These are phyloP conservation scores for Apoda limacodes DNA, from an alignment of 2,888 invertebrate species.

Conservation along the genomic window DNA sequence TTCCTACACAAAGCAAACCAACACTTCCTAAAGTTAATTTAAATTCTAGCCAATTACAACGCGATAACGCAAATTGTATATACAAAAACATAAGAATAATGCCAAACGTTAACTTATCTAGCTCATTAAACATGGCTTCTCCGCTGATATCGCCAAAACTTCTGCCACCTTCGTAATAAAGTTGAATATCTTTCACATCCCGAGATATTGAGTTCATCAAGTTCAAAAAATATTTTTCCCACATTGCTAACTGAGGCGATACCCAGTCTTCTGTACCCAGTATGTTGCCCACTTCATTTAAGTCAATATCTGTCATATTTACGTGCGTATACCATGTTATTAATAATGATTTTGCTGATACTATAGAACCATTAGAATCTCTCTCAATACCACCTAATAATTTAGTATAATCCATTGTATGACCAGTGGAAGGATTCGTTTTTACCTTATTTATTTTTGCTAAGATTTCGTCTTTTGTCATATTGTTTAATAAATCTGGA, in stretches of 20 bases:
- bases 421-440: slow-evolving; percentile 74
- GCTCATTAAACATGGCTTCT: slow-evolving; percentile 77
- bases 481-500: slow-evolving; percentile 51
- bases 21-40: slow-evolving; percentile 75
- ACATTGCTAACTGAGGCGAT: slow-evolving; percentile 65
- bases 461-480: slow-evolving; percentile 73
- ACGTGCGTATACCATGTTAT: slow-evolving; percentile 74
- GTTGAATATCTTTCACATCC: slow-evolving; percentile 38
- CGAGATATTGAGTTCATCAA: slow-evolving; percentile 42
- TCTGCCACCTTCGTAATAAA: slow-evolving; percentile 72
- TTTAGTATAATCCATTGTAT: slow-evolving; percentile 72
- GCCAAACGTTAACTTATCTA: slow-evolving; percentile 76
- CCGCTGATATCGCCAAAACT: slow-evolving; percentile 84
- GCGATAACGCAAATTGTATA: slow-evolving; percentile 78
- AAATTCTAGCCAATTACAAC: slow-evolving; percentile 80
- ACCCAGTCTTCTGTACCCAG: slow-evolving; percentile 84
- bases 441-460: slow-evolving; percentile 68
- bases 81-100: slow-evolving; percentile 80
- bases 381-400: slow-evolving; percentile 71
- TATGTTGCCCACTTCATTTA: slow-evolving; percentile 75
- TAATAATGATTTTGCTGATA: slow-evolving; percentile 72
- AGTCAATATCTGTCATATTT: slow-evolving; percentile 75
- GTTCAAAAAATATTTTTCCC: slow-evolving; percentile 72
- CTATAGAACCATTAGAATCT: slow-evolving; percentile 71
- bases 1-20: slow-evolving; percentile 78